Evolutionary conservation across 2,113 vertebrate species (phyloP).

Genomic region (Vimba vimba): DNA sequence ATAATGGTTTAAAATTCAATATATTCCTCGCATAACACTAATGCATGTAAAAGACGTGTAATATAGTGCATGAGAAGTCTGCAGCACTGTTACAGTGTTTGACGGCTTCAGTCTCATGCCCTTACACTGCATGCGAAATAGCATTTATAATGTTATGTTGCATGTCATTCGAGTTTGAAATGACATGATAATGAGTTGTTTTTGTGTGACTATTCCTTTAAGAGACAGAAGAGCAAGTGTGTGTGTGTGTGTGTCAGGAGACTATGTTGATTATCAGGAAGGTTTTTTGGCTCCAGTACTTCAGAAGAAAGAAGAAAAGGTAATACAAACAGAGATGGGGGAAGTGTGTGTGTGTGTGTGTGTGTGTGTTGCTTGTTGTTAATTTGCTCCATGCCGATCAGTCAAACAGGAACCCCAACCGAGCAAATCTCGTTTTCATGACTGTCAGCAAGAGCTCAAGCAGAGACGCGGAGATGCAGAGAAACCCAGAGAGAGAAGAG

Average conservation of each 20-base stretch:
- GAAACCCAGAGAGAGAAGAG: constrained; percentile 30
- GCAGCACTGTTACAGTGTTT: background rate
- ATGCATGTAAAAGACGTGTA: background rate
- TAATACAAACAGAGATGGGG: constrained; percentile 63
- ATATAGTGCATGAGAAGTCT: background rate
- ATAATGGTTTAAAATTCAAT: background rate
- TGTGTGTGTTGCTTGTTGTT: constrained; percentile 52
- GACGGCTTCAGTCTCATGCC: background rate
- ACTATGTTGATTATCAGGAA: constrained; percentile 9
- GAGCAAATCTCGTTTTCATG: constrained; percentile 54
- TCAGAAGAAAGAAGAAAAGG: constrained; percentile 45
- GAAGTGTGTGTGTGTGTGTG: constrained; percentile 51
- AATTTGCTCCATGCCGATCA: constrained; percentile 70
- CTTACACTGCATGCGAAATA: background rate
- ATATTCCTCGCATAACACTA: background rate
- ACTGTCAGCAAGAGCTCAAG: constrained; percentile 44
- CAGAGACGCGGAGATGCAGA: constrained; percentile 28
- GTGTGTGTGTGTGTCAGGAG: background rate
- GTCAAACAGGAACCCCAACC: constrained; percentile 65
- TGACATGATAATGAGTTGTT: background rate
- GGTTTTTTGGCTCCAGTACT: constrained; percentile 24
- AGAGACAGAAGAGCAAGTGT: background rate
- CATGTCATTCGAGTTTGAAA: background rate
- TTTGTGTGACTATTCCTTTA: background rate
- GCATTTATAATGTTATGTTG: background rate